phyloP scores from a whole-genome alignment of 37 sponge, comb jelly and placozoan genomes.

The Crambe crambe region DNA sequence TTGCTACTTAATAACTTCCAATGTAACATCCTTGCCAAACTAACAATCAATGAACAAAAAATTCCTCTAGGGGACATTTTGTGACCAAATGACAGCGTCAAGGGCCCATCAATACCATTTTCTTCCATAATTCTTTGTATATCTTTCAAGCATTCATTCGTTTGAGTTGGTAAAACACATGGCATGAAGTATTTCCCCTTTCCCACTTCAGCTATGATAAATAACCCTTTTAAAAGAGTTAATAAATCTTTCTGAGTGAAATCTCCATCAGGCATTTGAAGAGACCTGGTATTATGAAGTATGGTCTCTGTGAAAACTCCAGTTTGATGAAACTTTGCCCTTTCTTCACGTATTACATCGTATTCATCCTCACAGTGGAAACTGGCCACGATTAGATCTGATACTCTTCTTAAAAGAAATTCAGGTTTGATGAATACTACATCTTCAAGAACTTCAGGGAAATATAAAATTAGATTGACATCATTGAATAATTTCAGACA shows the following conservation, averaged over 20 bases:
- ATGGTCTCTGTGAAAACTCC: not conserved
- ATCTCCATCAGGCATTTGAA: not conserved
- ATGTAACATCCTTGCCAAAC: not conserved
- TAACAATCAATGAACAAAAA: not conserved
- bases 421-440: constrained; percentile 4
- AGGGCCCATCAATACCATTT: not conserved
- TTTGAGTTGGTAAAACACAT: constrained; percentile 4
- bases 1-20: constrained; percentile 2
- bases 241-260: not conserved
- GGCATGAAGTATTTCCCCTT: not conserved
- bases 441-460: not conserved
- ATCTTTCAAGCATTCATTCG: not conserved
- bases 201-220: not conserved
- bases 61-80: not conserved
- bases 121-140: not conserved
- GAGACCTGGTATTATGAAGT: not conserved
- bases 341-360: not conserved
- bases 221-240: not conserved
- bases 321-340: not conserved
- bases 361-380: not conserved
- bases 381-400: not conserved
- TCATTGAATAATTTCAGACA: not conserved
- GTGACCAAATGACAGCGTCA: not conserved
- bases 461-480: not conserved
- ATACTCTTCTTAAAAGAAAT: constrained; percentile 1